Evolutionary conservation across 1,140 invertebrate genomes (phyloP).

Genomic region (Cephus cinctus): DNA sequence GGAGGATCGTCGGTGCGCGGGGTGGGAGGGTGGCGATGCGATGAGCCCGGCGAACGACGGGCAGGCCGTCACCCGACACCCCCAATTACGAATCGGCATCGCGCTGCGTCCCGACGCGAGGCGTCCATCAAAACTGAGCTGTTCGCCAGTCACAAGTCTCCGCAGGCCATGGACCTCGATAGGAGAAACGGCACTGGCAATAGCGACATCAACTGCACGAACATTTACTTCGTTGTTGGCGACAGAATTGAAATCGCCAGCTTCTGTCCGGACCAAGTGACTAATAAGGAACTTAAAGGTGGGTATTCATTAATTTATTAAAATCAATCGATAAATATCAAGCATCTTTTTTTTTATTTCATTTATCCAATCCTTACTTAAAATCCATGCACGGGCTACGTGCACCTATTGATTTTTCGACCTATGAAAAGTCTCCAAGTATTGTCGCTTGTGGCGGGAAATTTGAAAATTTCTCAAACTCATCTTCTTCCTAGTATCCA

Average conservation of each 20-base stretch:
- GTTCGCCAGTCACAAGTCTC: constrained; percentile 29
- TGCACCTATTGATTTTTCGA: too few species aligned
- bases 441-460: too few species aligned
- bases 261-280: constrained; percentile 54
- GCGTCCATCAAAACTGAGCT: neutral
- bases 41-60: constrained; percentile 49
- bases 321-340: neutral
- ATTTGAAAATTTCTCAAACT: too few species aligned
- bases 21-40: constrained; percentile 48
- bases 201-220: constrained; percentile 37
- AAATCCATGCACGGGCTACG: too few species aligned
- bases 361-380: neutral
- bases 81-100: constrained; percentile 26
- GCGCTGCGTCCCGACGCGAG: neutral
- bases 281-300: constrained; percentile 51
- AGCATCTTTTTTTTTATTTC: neutral
- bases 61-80: constrained; percentile 43
- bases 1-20: constrained; percentile 8
- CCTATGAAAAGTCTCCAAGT: too few species aligned
- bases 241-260: constrained; percentile 56
- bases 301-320: constrained; percentile 12
- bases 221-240: constrained; percentile 57
- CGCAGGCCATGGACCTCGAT: constrained; percentile 50
- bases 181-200: constrained; percentile 45
- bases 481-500: too few species aligned